phyloP scores from a whole-genome alignment of 2,888 invertebrate genomes.

The Drosophila atroscutellata region DNA sequence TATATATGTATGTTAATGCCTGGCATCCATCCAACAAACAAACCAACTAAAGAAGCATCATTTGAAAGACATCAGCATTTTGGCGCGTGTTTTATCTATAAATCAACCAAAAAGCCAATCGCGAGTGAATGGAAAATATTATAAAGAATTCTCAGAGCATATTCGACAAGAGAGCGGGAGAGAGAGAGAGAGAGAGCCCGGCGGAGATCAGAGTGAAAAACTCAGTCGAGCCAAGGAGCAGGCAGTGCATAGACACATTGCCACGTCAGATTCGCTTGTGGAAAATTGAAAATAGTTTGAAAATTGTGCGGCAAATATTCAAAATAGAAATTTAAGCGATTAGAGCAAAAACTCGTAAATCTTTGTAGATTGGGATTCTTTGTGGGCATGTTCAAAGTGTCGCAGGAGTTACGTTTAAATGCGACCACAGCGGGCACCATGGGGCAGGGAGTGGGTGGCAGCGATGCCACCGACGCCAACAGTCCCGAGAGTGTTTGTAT shows the following conservation, averaged over 20 bases:
- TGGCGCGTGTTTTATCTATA: constrained; percentile 17
- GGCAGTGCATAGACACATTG: constrained; percentile 44
- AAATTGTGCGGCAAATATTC: constrained; percentile 36
- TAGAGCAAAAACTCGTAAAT: constrained; percentile 16
- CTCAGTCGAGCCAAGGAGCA: constrained; percentile 63
- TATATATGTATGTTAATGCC: constrained; percentile 17
- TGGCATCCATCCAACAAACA: constrained; percentile 48
- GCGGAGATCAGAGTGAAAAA: constrained; percentile 13
- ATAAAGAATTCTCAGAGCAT: constrained; percentile 52
- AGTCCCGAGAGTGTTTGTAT: constrained; percentile 74
- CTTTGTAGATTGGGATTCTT: constrained; percentile 6
- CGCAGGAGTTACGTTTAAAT: constrained; percentile 84
- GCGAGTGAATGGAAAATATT: constrained; percentile 46
- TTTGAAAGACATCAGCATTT: constrained; percentile 43
- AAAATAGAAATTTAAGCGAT: constrained; percentile 29
- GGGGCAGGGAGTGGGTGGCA: constrained; percentile 26
- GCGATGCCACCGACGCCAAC: constrained; percentile 40
- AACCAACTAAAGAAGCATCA: constrained; percentile 20
- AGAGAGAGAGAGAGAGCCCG: constrained; percentile 24
- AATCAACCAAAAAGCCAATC: constrained; percentile 1
- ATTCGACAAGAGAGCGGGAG: constrained; percentile 7
- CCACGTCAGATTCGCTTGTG: constrained; percentile 31
- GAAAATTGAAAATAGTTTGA: constrained; percentile 29
- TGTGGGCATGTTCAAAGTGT: constrained; percentile 82
- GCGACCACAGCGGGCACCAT: constrained; percentile 54